Conservation (phyloP, 1,140 invertebrate genomes). For the Atta texana region DNA sequence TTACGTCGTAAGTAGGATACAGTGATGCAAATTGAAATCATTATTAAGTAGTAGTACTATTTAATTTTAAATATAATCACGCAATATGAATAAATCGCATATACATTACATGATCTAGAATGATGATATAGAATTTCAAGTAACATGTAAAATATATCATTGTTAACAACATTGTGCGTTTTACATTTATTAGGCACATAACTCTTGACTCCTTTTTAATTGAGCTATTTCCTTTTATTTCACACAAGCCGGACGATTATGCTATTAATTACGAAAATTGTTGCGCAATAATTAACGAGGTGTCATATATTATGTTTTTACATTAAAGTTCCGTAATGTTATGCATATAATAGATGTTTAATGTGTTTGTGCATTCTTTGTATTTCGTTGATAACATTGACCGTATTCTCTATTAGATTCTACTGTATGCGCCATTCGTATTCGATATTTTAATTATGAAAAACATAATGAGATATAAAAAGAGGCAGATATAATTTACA, state of each 20-base stretch:
- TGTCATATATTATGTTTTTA: constrained; percentile 30
- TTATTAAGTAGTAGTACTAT: not conserved
- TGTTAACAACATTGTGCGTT: not conserved
- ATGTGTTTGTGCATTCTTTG: not conserved
- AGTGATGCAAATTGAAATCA: not conserved
- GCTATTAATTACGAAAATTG: constrained; percentile 38
- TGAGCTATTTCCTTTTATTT: constrained; percentile 7
- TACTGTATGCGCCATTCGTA: not conserved
- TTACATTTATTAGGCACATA: constrained; percentile 27
- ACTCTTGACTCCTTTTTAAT: constrained; percentile 37
- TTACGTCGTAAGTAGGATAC: not conserved
- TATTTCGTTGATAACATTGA: not conserved
- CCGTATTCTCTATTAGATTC: constrained; percentile 17
- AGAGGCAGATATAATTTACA: too few relatives aligned
- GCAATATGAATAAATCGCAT: not conserved
- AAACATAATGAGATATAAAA: not conserved
- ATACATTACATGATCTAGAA: not conserved
- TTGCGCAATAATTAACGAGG: constrained; percentile 35
- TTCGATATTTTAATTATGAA: constrained; percentile 19
- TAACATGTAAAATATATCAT: not conserved
- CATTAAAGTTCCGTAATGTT: constrained; percentile 29
- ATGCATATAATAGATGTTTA: not conserved
- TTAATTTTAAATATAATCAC: constrained; percentile 25
- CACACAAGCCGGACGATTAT: constrained; percentile 38
- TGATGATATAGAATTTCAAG: not conserved